phyloP scores from a whole-genome alignment of 2,797 vertebrate genomes.

The Champsocephalus esox region DNA sequence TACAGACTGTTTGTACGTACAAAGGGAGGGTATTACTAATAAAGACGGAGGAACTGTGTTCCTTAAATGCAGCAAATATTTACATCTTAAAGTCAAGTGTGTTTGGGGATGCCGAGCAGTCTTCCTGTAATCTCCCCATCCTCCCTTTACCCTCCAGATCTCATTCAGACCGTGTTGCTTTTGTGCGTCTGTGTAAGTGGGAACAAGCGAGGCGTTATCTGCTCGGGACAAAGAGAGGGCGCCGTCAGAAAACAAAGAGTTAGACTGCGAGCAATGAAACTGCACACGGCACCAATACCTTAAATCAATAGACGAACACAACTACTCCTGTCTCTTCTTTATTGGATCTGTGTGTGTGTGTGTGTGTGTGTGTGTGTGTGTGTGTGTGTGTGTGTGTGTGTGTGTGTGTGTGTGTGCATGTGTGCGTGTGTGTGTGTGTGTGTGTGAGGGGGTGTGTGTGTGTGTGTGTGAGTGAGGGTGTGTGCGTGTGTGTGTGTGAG shows the following conservation, averaged over 20 bases:
- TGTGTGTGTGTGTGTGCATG: too few relatives aligned
- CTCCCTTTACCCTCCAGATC: not conserved
- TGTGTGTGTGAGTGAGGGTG: too few relatives aligned
- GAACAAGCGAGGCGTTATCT: conserved; percentile 6
- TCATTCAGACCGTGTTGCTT: not conserved
- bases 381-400: too few relatives aligned
- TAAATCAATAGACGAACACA: conserved; percentile 66
- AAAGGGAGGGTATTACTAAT: too few relatives aligned
- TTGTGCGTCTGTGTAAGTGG: not conserved
- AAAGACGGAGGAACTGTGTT: not conserved
- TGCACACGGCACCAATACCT: conserved; percentile 43
- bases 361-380: not conserved
- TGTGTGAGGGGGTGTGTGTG: too few relatives aligned
- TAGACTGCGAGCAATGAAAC: conserved; percentile 55
- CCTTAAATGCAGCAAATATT: conserved; percentile 2
- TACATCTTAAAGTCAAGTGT: too few relatives aligned
- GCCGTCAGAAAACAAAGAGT: conserved; percentile 22
- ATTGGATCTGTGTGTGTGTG: conserved; percentile 60
- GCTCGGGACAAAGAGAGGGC: conserved; percentile 1
- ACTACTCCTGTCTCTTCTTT: conserved; percentile 58
- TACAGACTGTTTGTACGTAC: too few relatives aligned
- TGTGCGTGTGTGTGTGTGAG: too few relatives aligned
- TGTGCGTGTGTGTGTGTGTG: too few relatives aligned
- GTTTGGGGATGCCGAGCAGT: not conserved
- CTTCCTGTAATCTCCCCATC: not conserved